phyloP scores from a whole-genome alignment of 2,888 invertebrate species.

The Brenthis hecate region DNA sequence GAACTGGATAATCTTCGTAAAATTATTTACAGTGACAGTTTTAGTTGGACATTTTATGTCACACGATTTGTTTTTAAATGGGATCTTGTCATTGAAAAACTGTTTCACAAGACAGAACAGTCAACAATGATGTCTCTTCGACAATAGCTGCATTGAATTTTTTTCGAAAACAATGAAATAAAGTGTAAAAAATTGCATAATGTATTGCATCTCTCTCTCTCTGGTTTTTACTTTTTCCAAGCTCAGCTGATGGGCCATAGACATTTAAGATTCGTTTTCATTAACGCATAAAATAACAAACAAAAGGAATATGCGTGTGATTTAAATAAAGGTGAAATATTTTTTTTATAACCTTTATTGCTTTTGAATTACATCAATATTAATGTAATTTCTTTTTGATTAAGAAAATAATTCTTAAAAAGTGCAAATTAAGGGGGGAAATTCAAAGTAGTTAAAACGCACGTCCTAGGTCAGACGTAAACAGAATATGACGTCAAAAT shows the following conservation, averaged over 20 bases:
- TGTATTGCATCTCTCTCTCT: slow-evolving; percentile 11
- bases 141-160: background rate
- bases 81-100: background rate
- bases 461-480: no score
- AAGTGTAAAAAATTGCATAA: slow-evolving; percentile 21
- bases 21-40: slow-evolving; percentile 8
- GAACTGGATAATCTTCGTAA: slow-evolving; percentile 22
- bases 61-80: slow-evolving; percentile 2
- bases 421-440: no score
- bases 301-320: no score
- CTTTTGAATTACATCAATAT: no score
- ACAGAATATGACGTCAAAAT: no score
- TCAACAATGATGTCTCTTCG: background rate
- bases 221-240: slow-evolving; percentile 30
- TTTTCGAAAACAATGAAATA: slow-evolving; percentile 16
- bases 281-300: background rate
- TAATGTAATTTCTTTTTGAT: no score
- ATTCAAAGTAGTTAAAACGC: no score
- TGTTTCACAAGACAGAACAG: background rate
- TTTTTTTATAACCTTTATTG: no score
- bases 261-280: slow-evolving; percentile 33
- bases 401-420: no score
- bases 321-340: no score
- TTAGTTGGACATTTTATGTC: slow-evolving; percentile 9
- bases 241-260: slow-evolving; percentile 40